Base-by-base conservation (phyloP, 2,113 vertebrate genomes). In the Rhinolophus ferrumequinum region DNA sequence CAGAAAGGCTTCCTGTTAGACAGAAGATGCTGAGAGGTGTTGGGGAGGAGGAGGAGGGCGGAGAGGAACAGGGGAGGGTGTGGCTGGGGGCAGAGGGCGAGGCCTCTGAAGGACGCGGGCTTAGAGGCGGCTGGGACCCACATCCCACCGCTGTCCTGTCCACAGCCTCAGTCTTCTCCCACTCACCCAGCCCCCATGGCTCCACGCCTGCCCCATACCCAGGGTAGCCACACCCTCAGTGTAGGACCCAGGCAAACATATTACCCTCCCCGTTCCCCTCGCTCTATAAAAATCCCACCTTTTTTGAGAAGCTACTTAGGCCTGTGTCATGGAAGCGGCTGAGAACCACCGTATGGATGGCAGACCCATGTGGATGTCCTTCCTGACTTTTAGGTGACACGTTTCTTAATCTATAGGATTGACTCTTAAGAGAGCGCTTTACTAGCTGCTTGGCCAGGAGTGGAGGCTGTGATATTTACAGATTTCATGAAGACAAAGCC, bases 301-400 rank as follows among this genome's bases (percentile, higher is more conserved):
- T 28, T 38, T 86, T 44, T 35, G 28, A 72, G 44, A 79, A 82
- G 35, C 30, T 15, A 9, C 52, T 18, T 11, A 30, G 54, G 28
- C n/a, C 44, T 18, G 3, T 19, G n/a, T 69, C 26, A 18, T 26
- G 38, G 38, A 83, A 47, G n/a, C 15, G 2, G 8, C 86, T 44
- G 19, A 15, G 35, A 52, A 41, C 33, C 1, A 35, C 10, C 30
- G 64, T 1, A 1, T 24, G 50, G 28, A 4, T 9, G 33, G 41
- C 21, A 4, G 4, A 2, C 1, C 62, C 3, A 26, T 18, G 18
- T 73, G 0, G 1, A 1, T 10, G 15, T 70, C 22, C 33, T 18
- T 12, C 16, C 54, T 90, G 72, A 24, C 79, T 35, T 85, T 64
- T 35, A 30, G 28, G 35, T 4, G 10, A 81, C 58, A 41, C 33